Conservation (phyloP, 2,113 vertebrate species). For the Calyptommatus sinebrachiatus region DNA sequence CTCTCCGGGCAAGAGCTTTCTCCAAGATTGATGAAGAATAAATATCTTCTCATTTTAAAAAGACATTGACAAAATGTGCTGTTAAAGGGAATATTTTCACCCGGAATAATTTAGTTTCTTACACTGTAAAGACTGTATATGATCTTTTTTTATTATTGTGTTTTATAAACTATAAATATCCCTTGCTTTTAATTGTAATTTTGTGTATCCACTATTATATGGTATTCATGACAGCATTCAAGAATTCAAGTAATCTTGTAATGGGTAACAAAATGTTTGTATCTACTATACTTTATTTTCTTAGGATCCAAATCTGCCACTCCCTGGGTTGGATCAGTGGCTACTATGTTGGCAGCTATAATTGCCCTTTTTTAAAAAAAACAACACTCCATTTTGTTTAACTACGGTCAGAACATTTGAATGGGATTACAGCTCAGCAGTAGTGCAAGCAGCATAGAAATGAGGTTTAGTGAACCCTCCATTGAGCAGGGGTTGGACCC, state of each 20-base stretch:
- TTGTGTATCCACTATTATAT: not conserved
- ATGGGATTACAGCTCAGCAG: no score
- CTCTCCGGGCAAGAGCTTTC: constrained; percentile 78
- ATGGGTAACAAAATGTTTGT: not conserved
- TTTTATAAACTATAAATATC: not conserved
- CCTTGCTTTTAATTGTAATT: not conserved
- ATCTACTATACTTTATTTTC: not conserved
- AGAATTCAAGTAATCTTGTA: not conserved
- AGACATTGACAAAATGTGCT: not conserved
- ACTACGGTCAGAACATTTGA: not conserved
- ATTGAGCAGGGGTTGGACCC: no score
- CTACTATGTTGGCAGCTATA: not conserved
- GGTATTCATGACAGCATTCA: not conserved
- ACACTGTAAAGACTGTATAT: not conserved
- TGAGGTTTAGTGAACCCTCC: no score
- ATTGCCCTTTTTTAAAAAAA: not conserved
- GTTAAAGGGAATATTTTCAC: not conserved
- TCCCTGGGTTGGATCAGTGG: not conserved
- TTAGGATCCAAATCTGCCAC: not conserved
- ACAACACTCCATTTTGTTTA: not conserved
- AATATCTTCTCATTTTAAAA: not conserved
- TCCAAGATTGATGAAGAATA: constrained; percentile 65
- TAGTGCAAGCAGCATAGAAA: no score
- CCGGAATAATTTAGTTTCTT: not conserved
- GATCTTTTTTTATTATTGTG: not conserved